Evolutionary conservation across 2,113 vertebrate species (phyloP), one percentile per base, ranked within the genome.

Genomic region (Hypocryptadius cinnamomeus): DNA sequence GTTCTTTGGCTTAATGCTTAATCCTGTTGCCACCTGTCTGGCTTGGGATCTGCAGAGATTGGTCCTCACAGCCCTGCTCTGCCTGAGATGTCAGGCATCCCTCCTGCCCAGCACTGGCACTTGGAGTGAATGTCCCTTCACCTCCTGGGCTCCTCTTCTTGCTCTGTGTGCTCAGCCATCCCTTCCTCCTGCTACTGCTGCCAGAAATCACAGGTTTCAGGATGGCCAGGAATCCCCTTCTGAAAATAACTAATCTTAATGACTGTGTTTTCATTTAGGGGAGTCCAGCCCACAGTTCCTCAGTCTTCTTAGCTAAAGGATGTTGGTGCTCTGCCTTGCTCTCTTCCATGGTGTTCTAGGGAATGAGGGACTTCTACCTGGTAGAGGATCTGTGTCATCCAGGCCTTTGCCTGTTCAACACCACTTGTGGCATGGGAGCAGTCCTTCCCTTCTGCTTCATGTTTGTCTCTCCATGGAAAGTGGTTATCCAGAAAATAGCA

Each of bases 301-400:
- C 78, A 28, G 16, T n/a, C 44, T 64, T 56, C 53, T 63, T 20
- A 83, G 61, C 57, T 63, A 27, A 59, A 40, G 35, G 61, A 28
- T 4, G 0, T 15, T 56, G 9, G 13, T 40, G 9, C 45, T 72
- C 63, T 76, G 31, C 50, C n/a, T 72, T 15, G 0, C 18, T 60
- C 42, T 56, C 23, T 68, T 40, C 63, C 8, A 5, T 31, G 53
- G 39, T 44, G 39, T 15, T 45, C 16, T 3, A 1, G 13, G 64
- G 37, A 45, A 7, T 8, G 9, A 42, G 28, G 18, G 13, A 33
- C 24, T 63, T 24, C 14, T 60, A 0, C 3, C 6, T 70, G 70
- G 3, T 6, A 8, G 15, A n/a, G 31, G 57, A 13, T 24, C 40
- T 76, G 78, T 68, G n/a, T 28, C 22, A 31, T 18, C 40, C n/a